Base-by-base conservation (phyloP, 2,113 vertebrate species). In the Nesogale talazaci region DNA sequence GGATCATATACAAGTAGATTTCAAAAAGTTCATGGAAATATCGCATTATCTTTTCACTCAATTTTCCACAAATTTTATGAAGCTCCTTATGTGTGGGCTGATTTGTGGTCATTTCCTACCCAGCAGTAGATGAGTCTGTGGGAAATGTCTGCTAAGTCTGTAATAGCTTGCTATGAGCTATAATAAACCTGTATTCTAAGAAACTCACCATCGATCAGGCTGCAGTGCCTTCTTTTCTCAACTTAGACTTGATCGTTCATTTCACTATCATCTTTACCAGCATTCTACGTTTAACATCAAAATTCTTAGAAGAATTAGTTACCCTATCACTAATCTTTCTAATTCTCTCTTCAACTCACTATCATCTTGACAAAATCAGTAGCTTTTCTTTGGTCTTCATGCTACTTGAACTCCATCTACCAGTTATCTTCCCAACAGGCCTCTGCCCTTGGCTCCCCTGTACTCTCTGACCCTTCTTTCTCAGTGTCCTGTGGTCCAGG, bases 241-340 rank as follows among this genome's bases (percentile, higher is more conserved):
- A 1, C 59, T 38, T 57, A 65, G 72, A 65, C 57, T 27, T 83
- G 19, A 75, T 6, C 70, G 25, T 2, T 77, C 76, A 36, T 25
- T 90, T 90, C 87, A 87, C 63, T 36, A 81, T 17, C 83, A 56
- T 40, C 38, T 91, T 42, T 22, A 89, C 76, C 36, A 56, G 38
- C 34, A 69, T 29, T 83, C 36, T 46, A 9, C 61, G 70, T 36
- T 72, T 14, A 57, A 1, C 70, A 92, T 34, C 86, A 76, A 83
- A 83, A 63, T 16, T 80, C 34, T 42, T 63, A 3, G 86, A 88
- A 80, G 31, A 81, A 70, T 31, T 46, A 36, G 7, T 42, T 72
- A 59, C 10, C 16, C 38, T 59, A 20, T 34, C 25, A 22, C 92
- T 82, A 78, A n/a, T n/a, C n/a, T n/a, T n/a, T n/a, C n/a, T n/a